phyloP scores from a whole-genome alignment of 1,140 invertebrate species.

The Ostrea denselamellosa region DNA sequence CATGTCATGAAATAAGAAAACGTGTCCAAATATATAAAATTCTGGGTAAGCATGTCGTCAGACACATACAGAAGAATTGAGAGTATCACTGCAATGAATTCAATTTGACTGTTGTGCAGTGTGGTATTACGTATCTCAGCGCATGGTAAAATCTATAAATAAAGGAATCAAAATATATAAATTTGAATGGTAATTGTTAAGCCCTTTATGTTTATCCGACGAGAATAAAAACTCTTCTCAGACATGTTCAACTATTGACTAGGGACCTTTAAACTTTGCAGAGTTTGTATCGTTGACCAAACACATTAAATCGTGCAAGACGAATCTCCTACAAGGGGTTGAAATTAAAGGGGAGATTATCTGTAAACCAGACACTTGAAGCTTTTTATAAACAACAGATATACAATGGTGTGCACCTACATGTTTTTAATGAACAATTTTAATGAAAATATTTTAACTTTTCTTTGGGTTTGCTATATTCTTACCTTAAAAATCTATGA shows the following conservation, averaged over 20 bases:
- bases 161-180: neutral
- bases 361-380: too few relatives aligned
- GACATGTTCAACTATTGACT: neutral
- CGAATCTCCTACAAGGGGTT: neutral
- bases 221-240: neutral
- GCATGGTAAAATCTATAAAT: neutral
- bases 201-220: neutral
- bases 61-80: neutral
- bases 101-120: neutral
- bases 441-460: too few relatives aligned
- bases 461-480: too few relatives aligned
- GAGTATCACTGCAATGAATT: neutral
- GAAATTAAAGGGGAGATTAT: too few relatives aligned
- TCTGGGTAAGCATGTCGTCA: neutral
- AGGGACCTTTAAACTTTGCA: neutral
- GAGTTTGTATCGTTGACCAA: neutral
- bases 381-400: too few relatives aligned
- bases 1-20: neutral
- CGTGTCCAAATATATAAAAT: neutral
- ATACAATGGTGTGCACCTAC: too few relatives aligned
- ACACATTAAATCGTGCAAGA: neutral
- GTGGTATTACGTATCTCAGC: neutral
- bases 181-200: neutral
- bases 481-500: too few relatives aligned
- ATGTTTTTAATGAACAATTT: too few relatives aligned